Base-by-base conservation (phyloP, 2,113 vertebrate genomes). In the Poeciliopsis turrubarensis region DNA sequence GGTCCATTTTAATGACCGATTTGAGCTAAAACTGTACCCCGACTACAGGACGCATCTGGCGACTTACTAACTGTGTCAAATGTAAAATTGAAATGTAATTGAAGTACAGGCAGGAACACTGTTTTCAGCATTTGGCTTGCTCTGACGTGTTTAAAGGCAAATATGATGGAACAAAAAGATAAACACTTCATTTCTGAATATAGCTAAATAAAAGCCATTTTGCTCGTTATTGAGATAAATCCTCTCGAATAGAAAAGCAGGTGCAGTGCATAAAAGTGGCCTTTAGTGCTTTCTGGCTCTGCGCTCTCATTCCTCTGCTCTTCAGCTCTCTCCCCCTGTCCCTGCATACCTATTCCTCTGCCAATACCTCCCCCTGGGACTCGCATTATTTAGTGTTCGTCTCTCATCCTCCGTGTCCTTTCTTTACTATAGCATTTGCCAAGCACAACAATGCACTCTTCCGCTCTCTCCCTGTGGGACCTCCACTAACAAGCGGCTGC, bases 401-500 rank as follows among this genome's bases (percentile, higher is more conserved):
- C 80, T 82, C 68, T 74, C 62, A 34, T 74, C 62, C 74, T 26
- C 57, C 51, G 32, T n/a, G 60, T 82, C 67, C 80, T 81, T 72
- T 74, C 80, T 61, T 77, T 60, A 65, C 47, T 8, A 73, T 37
- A 65, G 44, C 71, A 60, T 79, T 82, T 79, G 63, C 75, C 71
- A 64, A 65, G 60, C 67, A 7, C 29, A 57, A 66, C 41, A 47
- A 15, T 34, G 25, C 14, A 30, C 39, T 39, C 74, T 26, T 39
- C 66, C 62, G 9, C 65, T 25, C 77, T 60, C 22, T 73, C 71
- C 57, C 37, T 72, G 64, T 65, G 84, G 87, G 85, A 89, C 54
- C 60, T 64, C 81, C 65, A 80, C 71, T 89, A 94, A 93, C 91
- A 90, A 92, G 88, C 83, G 4, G 44, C 72, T 30, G 68, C 75